Conservation (phyloP, 1,140 invertebrate species). For the Cyclina sinensis region DNA sequence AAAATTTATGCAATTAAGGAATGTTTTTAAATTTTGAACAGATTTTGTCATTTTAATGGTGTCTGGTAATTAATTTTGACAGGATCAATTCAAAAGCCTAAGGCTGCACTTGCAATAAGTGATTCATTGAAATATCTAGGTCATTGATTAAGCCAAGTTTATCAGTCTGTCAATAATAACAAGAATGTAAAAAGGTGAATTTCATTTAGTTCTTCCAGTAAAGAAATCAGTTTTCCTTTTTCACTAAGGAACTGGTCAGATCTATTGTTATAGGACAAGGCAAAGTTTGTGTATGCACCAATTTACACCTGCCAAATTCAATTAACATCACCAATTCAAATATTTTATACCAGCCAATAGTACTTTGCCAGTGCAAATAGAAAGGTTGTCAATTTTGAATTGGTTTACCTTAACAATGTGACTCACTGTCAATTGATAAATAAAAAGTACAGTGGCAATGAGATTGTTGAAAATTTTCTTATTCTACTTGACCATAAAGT, state of each 20-base stretch:
- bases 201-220: not conserved
- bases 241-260: not conserved
- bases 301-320: not conserved
- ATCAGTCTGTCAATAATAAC: slow-evolving; percentile 1
- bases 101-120: not conserved
- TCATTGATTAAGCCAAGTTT: not conserved
- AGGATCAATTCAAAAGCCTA: not conserved
- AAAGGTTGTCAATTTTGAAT: slow-evolving; percentile 9
- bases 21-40: not conserved
- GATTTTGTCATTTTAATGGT: slow-evolving; percentile 22
- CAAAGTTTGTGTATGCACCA: not conserved
- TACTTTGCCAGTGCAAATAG: not conserved
- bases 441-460: not conserved
- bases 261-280: not conserved
- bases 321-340: slow-evolving; percentile 13
- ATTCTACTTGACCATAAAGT: not conserved
- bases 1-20: not conserved
- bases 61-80: slow-evolving; percentile 14
- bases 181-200: not conserved
- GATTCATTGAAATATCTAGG: not conserved
- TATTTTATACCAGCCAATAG: slow-evolving; percentile 1
- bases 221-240: not conserved
- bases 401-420: not conserved
- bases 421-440: not conserved
- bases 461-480: not conserved